A percentile compares a stretch with the other conserved stretches of the same genome.
phyloP scores from a whole-genome alignment of 2,888 invertebrate genomes.

The Abrostola triplasia region DNA sequence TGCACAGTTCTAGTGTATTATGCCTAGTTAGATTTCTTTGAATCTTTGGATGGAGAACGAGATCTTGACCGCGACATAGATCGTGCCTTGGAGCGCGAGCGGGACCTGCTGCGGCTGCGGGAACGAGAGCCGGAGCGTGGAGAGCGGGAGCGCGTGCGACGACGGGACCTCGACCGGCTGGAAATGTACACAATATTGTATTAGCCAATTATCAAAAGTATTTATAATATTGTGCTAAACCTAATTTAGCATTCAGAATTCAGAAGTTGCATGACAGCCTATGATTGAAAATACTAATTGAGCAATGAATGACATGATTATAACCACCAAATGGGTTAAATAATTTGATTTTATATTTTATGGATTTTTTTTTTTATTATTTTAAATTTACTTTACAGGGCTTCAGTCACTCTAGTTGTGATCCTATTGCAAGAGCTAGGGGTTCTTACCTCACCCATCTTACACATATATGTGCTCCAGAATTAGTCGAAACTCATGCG shows the following conservation, averaged over 20 bases:
- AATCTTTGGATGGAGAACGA: slow-evolving; percentile 85
- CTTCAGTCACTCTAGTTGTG: no score
- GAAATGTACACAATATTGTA: slow-evolving; percentile 52
- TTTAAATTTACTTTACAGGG: no score
- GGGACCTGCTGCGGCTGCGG: slow-evolving; percentile 84
- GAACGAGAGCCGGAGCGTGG: slow-evolving; percentile 85
- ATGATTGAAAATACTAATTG: not conserved
- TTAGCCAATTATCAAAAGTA: slow-evolving; percentile 14
- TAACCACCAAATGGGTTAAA: not conserved
- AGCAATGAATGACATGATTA: no score
- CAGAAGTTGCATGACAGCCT: not conserved
- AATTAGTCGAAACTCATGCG: no score
- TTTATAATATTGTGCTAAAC: slow-evolving; percentile 28
- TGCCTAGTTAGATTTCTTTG: slow-evolving; percentile 82
- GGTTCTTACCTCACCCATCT: no score
- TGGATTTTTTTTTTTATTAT: no score
- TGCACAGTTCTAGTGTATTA: slow-evolving; percentile 36
- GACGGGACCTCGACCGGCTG: slow-evolving; percentile 90
- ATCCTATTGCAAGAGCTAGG: no score
- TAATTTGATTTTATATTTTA: no score
- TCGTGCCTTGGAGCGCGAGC: slow-evolving; percentile 85
- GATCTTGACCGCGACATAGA: slow-evolving; percentile 85
- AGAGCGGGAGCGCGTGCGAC: slow-evolving; percentile 89
- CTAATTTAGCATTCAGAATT: slow-evolving; percentile 28
- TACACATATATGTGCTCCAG: no score